Conservation (phyloP, 2,888 invertebrate genomes). For the Diplazon laetatorius region DNA sequence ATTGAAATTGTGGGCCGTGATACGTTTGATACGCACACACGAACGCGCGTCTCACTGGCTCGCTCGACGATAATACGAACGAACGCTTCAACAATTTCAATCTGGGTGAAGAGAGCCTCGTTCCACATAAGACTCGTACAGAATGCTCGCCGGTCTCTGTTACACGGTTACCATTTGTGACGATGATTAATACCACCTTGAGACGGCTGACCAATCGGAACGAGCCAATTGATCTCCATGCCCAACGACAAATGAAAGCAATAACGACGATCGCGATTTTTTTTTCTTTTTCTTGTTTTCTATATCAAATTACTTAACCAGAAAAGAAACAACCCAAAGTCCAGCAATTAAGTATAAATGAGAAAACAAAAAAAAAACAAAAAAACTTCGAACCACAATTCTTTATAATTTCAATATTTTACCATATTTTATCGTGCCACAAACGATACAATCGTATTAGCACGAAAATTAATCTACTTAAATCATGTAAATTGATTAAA, state of each 20-base stretch:
- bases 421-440: not conserved
- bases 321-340: not conserved
- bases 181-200: constrained; percentile 58
- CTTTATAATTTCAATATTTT: not conserved
- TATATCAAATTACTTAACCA: not conserved
- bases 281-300: too few relatives aligned
- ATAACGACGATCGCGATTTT: constrained; percentile 16
- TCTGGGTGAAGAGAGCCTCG: not conserved
- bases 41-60: not conserved
- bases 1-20: not conserved
- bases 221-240: constrained; percentile 58
- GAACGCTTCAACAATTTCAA: constrained; percentile 24
- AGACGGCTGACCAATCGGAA: constrained; percentile 41
- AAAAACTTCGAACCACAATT: not conserved
- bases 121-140: not conserved
- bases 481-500: too few relatives aligned
- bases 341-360: not conserved
- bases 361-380: not conserved
- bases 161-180: not conserved
- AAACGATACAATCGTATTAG: not conserved
- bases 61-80: constrained; percentile 19
- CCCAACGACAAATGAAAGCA: constrained; percentile 31
- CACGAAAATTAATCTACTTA: too few relatives aligned
- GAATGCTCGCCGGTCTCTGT: not conserved
- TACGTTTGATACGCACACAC: not conserved